A percentile compares a stretch with the other conserved stretches of the same genome.
Conservation (phyloP, 30 jellyfish, hydroid and myxozoan species). For the Sanderia malayensis region DNA sequence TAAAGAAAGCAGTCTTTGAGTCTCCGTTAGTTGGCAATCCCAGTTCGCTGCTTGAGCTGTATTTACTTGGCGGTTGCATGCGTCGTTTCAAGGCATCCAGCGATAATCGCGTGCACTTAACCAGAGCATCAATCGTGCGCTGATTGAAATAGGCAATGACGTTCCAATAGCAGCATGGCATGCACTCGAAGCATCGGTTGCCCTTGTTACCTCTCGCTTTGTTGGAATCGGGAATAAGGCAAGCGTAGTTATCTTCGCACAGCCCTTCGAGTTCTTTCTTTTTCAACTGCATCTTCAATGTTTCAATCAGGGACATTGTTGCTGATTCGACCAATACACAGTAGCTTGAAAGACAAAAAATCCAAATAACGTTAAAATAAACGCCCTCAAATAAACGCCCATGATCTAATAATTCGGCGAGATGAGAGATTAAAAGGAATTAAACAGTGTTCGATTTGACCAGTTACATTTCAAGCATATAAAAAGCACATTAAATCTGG, state of each 20-base stretch:
- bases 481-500: no score
- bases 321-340: slow-evolving; percentile 64
- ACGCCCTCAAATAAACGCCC: no score
- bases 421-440: no score
- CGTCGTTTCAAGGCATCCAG: slow-evolving; percentile 63
- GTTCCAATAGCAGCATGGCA: slow-evolving; percentile 84
- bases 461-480: no score
- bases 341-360: slow-evolving; percentile 22
- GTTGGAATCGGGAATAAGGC: slow-evolving; percentile 73
- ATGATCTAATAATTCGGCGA: no score
- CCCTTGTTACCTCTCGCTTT: slow-evolving; percentile 79
- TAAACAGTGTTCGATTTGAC: no score
- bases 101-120: slow-evolving; percentile 69
- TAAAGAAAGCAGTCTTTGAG: slow-evolving; percentile 62
- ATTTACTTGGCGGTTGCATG: slow-evolving; percentile 73
- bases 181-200: slow-evolving; percentile 81
- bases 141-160: slow-evolving; percentile 64
- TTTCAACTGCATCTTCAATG: slow-evolving; percentile 63
- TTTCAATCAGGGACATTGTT: slow-evolving; percentile 54
- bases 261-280: slow-evolving; percentile 67
- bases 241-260: slow-evolving; percentile 51
- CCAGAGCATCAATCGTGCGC: slow-evolving; percentile 72
- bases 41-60: slow-evolving; percentile 29
- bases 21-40: slow-evolving; percentile 42
- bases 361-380: no score